Base-by-base conservation (phyloP, 2,888 invertebrate genomes). In the Sesamia inferens region DNA sequence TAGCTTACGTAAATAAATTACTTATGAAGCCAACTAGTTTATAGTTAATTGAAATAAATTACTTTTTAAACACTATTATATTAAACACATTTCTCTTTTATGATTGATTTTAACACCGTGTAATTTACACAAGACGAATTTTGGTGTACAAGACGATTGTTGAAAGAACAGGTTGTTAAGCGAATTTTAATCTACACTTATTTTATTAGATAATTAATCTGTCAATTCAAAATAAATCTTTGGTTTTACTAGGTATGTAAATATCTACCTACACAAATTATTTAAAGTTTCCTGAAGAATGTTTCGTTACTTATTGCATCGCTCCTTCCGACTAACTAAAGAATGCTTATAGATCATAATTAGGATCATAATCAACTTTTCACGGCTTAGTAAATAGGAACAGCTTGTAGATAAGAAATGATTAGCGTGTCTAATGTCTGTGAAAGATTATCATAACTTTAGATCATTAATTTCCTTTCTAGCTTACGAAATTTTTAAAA, bases 391-490 rank as follows among this genome's bases (percentile, higher is more conserved):
- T 78, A 57, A 70, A 64, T 57, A 73, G 22, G 24, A 69, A 83
- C 74, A 68, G 71, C 68, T 68, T 59, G 61, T 42, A 72, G 76
- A 76, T 80, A 80, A 70, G n/a, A 76, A 54, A 2, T 83, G 72
- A 83, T 76, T 83, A 63, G 68, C 64, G 63, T 69, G 69, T 67
- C 62, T 71, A 68, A 80, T 87, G 31, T 54, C 69, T 74, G 57
- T 70, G 48, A 74, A 65, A 82, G 65, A 82, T 80, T 82, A 82
- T 71, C 74, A 19, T 0, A 67, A 66, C 10, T 57, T 48, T 64
- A 58, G 58, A 77, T 69, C 62, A 57, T 39, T 76, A 83, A 74
- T 78, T 78, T 81, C 78, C 81, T 75, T 82, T 73, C 74, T 69
- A 64, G 42, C 51, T 79, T 57, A 61, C 19, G 24, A 68, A 55